Evolutionary conservation across 2,797 vertebrate species (phyloP).

Genomic region (Gymnopithys bicolor): DNA sequence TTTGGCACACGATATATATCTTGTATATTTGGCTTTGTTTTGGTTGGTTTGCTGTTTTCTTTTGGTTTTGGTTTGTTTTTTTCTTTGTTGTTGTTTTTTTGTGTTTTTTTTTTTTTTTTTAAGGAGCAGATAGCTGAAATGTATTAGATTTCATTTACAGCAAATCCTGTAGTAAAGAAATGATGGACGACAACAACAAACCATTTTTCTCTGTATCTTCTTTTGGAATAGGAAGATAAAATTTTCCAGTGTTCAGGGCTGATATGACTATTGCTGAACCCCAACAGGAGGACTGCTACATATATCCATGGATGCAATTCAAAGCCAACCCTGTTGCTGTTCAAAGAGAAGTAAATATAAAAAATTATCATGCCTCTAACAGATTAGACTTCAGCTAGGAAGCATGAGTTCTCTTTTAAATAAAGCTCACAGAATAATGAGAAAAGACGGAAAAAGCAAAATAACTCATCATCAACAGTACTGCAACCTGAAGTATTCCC

Average conservation of each 20-base stretch:
- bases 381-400: neutral
- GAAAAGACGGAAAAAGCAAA: neutral
- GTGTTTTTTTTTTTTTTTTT: neutral
- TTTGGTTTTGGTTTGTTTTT: neutral
- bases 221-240: neutral
- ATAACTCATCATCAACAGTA: neutral
- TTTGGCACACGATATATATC: rapidly evolving
- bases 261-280: neutral
- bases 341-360: neutral
- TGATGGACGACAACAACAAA: neutral
- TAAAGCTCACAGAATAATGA: neutral
- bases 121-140: neutral
- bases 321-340: neutral
- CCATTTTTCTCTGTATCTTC: neutral
- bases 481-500: neutral
- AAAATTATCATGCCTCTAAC: neutral
- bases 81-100: neutral
- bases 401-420: neutral
- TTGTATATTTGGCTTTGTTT: neutral
- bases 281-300: neutral
- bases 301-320: neutral
- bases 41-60: neutral
- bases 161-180: neutral
- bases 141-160: neutral
- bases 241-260: neutral